Conservation (phyloP, 2,797 vertebrate species). For the Peromyscus melanophrys region DNA sequence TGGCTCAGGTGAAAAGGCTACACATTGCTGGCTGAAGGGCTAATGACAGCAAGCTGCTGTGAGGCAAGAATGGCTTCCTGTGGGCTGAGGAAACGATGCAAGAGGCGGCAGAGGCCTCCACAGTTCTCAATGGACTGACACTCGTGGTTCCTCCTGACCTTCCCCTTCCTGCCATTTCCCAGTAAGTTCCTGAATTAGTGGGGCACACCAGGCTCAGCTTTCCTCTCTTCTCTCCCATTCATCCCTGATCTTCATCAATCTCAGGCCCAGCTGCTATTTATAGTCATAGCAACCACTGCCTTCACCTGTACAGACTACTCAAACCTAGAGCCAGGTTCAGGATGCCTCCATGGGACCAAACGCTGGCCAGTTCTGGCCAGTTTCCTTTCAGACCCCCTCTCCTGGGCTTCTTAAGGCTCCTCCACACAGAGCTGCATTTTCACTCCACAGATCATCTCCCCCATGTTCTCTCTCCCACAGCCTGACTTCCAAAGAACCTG, state of each 20-base stretch:
- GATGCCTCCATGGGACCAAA: background rate
- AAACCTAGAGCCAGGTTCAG: background rate
- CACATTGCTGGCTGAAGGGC: too few species aligned
- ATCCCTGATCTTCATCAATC: background rate
- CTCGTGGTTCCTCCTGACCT: background rate
- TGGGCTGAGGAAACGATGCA: accelerated
- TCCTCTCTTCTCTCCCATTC: too few species aligned
- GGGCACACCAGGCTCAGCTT: background rate
- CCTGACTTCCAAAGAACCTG: background rate
- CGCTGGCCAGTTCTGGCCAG: background rate
- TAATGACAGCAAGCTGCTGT: too few species aligned
- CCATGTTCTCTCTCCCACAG: background rate
- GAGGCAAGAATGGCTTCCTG: background rate
- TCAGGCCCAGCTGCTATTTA: background rate
- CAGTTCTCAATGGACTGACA: background rate
- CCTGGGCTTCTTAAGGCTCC: background rate
- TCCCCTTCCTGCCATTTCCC: background rate
- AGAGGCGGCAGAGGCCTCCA: background rate
- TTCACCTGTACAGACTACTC: background rate
- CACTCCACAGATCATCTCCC: background rate
- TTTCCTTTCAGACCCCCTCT: background rate
- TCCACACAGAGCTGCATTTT: background rate
- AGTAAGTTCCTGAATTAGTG: background rate
- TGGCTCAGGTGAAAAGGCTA: too few species aligned
- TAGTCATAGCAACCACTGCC: background rate